Evolutionary conservation across 2,797 vertebrate species (phyloP).

Genomic region (Chelonia mydas): DNA sequence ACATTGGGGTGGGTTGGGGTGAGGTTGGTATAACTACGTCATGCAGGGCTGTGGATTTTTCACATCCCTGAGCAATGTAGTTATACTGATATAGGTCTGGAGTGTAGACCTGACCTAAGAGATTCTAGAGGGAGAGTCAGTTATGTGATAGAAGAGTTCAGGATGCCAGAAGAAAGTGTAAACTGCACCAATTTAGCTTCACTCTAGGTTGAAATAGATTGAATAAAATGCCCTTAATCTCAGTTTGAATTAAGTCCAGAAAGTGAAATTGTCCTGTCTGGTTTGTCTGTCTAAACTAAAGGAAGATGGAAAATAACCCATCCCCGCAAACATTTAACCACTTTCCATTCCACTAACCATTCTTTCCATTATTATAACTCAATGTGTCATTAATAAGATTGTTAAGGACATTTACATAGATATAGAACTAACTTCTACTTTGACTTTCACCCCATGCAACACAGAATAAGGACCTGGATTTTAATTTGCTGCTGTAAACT

Average conservation of each 20-base stretch:
- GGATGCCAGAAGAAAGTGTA: background rate
- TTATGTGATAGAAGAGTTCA: background rate
- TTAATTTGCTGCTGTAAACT: background rate
- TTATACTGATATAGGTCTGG: too few species aligned
- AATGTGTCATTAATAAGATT: background rate
- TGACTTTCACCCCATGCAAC: rapidly evolving
- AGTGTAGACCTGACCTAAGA: too few species aligned
- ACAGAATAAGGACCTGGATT: background rate
- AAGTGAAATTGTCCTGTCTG: background rate
- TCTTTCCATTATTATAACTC: background rate
- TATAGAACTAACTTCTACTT: background rate
- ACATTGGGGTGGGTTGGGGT: too few species aligned
- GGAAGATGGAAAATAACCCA: rapidly evolving
- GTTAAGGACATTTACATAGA: background rate
- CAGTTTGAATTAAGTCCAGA: background rate
- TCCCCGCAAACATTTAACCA: background rate
- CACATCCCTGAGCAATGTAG: too few species aligned
- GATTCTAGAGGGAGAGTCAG: background rate
- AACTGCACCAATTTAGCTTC: background rate
- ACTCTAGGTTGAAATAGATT: background rate
- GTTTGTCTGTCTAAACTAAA: background rate
- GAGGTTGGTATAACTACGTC: too few species aligned
- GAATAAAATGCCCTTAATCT: background rate
- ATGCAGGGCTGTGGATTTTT: too few species aligned
- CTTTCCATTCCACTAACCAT: background rate